Base-by-base conservation (phyloP, 2,797 vertebrate species). In the Pyrocephalus nanus region DNA sequence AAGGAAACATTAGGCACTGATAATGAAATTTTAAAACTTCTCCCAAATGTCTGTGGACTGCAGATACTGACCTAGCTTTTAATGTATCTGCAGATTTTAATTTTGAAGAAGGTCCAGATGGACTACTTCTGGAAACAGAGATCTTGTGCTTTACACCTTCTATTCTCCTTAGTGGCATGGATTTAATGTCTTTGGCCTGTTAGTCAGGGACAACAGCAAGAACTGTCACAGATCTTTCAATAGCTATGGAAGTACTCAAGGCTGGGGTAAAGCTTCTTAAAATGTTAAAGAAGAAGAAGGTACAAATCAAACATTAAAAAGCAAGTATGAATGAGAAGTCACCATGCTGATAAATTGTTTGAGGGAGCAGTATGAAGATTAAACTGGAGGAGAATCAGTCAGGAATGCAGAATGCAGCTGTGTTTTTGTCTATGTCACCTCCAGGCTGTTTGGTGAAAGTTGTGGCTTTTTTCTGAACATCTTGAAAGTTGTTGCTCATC, bases 281-380 rank as follows among this genome's bases (percentile, higher is more conserved):
- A 87, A 45, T 26, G 26, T 36, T 67, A 62, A 48, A 13, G 34
- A 51, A 79, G 71, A 71, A 75, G 51, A 62, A 89, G 8, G 22
- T 65, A 27, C 26, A 55, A 64, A 80, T 8, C 15, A 25, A 54
- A 25, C 21, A 51, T 38, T 27, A 50, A 13, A 58, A 43, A 72
- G 9, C n/a, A 60, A 32, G 12, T n/a, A 15, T 3, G 8, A 71
- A 7, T 67, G 69, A 65, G 69, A 67, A 51, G 34, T 48, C 32
- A 19, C 27, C 0, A 0, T 2, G 29, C 22, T 54, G 58, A 12
- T 32, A 60, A 40, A 11, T 0, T 1, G 30, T 50, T 38, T 82
- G 83, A 71, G 40, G 58, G 47, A 66, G 14, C 47, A 21, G 7
- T 11, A 4, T 54, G 36, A 57, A 34, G 62, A 36, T 57, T 32